Evolutionary conservation across 53 echinoderm and acorn worm genomes (phyloP).

Genomic region (Mesocentrotus franciscanus): DNA sequence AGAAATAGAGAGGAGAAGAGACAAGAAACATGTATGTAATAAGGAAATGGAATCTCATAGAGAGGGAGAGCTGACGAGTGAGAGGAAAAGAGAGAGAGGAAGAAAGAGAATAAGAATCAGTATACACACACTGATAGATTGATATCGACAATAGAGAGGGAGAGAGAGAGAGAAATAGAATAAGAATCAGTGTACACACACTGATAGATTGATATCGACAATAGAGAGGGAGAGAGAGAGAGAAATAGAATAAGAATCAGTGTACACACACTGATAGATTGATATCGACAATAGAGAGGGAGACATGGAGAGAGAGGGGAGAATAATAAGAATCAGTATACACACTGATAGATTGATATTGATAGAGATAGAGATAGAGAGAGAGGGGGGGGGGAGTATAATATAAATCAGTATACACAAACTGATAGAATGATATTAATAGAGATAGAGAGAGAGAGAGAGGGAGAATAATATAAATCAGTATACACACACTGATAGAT

Average conservation of each 20-base stretch:
- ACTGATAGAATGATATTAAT: no score
- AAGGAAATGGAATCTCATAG: not conserved
- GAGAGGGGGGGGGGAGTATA: not conserved
- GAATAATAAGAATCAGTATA: not conserved
- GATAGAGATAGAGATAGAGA: not conserved
- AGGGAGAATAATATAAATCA: not conserved
- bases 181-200: not conserved
- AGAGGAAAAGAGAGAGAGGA: not conserved
- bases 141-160: no score
- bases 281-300: no score
- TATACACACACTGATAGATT: not conserved
- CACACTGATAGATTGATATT: no score
- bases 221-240: not conserved
- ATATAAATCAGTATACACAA: no score
- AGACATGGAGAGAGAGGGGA: not conserved
- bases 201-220: no score
- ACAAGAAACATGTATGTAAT: not conserved
- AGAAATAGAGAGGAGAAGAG: not conserved
- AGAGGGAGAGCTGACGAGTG: not conserved
- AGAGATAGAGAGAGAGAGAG: no score
- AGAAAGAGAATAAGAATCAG: not conserved
- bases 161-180: not conserved
- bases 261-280: no score
- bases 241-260: not conserved
- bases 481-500: not conserved